These are phyloP conservation scores for Temnothorax unifasciatus DNA, from an alignment of 2,888 invertebrate species.

Conservation along the genomic window DNA sequence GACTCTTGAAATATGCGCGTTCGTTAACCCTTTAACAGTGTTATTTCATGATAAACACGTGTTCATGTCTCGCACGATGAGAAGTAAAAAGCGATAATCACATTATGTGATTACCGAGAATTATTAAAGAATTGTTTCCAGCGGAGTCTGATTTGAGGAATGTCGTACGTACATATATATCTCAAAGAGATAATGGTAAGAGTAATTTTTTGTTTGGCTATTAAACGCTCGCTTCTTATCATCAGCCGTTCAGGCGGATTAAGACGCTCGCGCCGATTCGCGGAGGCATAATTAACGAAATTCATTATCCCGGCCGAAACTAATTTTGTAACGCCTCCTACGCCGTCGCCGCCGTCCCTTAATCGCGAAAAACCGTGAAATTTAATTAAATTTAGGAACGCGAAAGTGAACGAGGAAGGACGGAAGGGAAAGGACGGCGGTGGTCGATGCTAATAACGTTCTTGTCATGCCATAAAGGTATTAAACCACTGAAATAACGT, in stretches of 20 bases:
- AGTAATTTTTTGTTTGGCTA: constrained; percentile 17
- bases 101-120: neutral
- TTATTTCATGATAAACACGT: constrained; percentile 12
- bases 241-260: constrained; percentile 61
- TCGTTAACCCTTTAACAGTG: constrained; percentile 22
- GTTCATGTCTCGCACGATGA: neutral
- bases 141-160: neutral
- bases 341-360: constrained; percentile 81
- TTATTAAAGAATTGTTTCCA: neutral
- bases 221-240: constrained; percentile 49
- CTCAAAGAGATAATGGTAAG: neutral
- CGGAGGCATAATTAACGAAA: constrained; percentile 85
- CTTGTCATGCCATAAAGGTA: constrained; percentile 82
- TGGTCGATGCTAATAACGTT: constrained; percentile 84
- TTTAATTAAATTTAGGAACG: constrained; percentile 86
- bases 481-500: constrained; percentile 82
- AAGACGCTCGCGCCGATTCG: constrained; percentile 72
- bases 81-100: neutral
- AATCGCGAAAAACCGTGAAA: constrained; percentile 86
- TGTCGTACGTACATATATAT: neutral
- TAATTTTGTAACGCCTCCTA: constrained; percentile 83
- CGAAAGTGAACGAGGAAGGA: constrained; percentile 82
- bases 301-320: constrained; percentile 85
- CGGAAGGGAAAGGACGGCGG: constrained; percentile 73
- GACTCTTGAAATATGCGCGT: constrained; percentile 9